Evolutionary conservation across 1,140 invertebrate genomes (phyloP).

Genomic region (Pseudomyrmex flavicornis): DNA sequence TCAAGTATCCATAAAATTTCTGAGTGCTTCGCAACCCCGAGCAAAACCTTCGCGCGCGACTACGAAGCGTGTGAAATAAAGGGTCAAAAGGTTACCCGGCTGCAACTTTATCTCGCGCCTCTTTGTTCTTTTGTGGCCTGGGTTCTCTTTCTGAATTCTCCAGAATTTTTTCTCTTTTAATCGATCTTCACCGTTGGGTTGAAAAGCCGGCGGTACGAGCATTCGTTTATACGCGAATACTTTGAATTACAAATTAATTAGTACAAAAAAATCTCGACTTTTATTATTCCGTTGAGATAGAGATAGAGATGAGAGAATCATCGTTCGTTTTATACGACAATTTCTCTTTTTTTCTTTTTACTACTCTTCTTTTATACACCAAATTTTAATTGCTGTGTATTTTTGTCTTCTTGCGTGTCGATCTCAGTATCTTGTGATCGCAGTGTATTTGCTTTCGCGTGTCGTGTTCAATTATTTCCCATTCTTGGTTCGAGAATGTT

Average conservation of each 20-base stretch:
- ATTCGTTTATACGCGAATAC: conserved; percentile 13
- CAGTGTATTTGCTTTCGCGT: too few species aligned
- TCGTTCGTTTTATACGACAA: neutral
- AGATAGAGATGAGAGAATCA: neutral
- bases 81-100: conserved; percentile 44
- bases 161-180: conserved; percentile 3
- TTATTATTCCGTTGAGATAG: neutral
- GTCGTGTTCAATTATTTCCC: too few species aligned
- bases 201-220: neutral
- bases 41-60: conserved; percentile 26
- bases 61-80: conserved; percentile 55
- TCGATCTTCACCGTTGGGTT: neutral
- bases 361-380: neutral
- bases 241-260: conserved; percentile 14
- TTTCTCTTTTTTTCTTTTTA: neutral
- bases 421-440: too few species aligned
- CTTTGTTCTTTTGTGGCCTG: conserved; percentile 8
- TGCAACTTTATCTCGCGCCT: conserved; percentile 42
- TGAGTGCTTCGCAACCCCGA: conserved; percentile 49
- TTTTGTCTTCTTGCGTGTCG: too few species aligned
- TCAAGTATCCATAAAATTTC: conserved; percentile 60
- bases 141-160: conserved; percentile 2
- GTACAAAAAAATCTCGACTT: neutral
- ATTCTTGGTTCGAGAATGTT: too few species aligned
- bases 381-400: conserved; percentile 7